Evolutionary conservation across 2,113 vertebrate species (phyloP).

Genomic region (Camelus bactrianus): DNA sequence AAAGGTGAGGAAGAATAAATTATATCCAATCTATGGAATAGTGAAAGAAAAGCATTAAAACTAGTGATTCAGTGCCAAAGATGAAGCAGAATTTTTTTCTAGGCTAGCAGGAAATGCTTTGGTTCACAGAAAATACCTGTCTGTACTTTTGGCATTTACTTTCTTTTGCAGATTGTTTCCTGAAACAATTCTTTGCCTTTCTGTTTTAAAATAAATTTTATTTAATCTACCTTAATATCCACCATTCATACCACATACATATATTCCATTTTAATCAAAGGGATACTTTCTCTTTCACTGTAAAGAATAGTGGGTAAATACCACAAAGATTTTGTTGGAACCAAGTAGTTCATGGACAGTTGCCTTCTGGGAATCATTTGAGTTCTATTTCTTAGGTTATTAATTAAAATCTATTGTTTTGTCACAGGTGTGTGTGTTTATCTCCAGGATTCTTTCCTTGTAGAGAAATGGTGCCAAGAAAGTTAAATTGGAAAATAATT

Average conservation of each 20-base stretch:
- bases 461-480: neutral
- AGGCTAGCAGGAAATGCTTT: neutral
- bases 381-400: neutral
- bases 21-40: neutral
- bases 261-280: neutral
- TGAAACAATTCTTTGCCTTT: neutral
- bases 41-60: neutral
- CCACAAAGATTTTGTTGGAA: neutral
- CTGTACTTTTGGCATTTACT: neutral
- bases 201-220: neutral
- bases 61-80: neutral
- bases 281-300: neutral
- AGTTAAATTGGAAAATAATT: slow-evolving; percentile 9
- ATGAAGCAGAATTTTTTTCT: neutral
- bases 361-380: neutral
- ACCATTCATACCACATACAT: neutral
- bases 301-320: neutral
- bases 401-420: slow-evolving; percentile 50
- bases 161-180: neutral
- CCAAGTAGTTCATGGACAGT: neutral
- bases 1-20: neutral
- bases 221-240: neutral
- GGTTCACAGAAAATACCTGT: neutral
- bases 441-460: neutral
- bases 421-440: slow-evolving; percentile 11